A percentile compares a stretch with the other conserved stretches of the same genome.
These are phyloP conservation scores for Catharus minimus DNA, from an alignment of 2,113 vertebrate genomes.

Conservation along the genomic window DNA sequence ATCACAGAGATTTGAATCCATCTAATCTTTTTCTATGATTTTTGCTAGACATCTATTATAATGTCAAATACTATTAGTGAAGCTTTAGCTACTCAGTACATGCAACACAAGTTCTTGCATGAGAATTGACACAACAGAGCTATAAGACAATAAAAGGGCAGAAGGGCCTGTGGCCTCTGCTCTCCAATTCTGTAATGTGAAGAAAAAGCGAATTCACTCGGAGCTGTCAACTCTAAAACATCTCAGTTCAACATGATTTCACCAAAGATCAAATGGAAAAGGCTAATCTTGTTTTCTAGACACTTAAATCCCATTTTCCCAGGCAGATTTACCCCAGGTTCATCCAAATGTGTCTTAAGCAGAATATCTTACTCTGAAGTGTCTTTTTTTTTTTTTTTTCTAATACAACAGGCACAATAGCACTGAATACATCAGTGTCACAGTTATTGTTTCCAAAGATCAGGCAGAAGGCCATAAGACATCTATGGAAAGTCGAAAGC, in stretches of 20 bases:
- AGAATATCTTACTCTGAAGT: constrained; percentile 55
- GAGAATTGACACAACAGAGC: constrained; percentile 64
- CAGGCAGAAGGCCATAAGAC: not conserved
- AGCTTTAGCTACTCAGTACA: constrained; percentile 24
- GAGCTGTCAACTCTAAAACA: constrained; percentile 56
- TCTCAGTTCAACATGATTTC: constrained; percentile 64
- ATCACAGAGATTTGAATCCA: constrained; percentile 50
- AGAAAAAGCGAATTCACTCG: constrained; percentile 65
- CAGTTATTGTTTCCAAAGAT: constrained; percentile 12
- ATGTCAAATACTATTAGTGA: constrained; percentile 52
- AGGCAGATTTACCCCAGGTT: constrained; percentile 52
- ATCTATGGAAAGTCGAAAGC: not conserved
- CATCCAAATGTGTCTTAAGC: constrained; percentile 45
- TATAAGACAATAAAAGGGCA: constrained; percentile 68
- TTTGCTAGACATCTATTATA: constrained; percentile 60
- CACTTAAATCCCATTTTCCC: constrained; percentile 69
- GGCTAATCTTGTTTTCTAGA: constrained; percentile 72
- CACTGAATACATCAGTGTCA: constrained; percentile 39
- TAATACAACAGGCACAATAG: constrained; percentile 30
- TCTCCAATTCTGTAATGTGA: constrained; percentile 53
- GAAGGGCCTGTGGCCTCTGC: constrained; percentile 40
- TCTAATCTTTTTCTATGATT: constrained; percentile 38
- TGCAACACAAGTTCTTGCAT: constrained; percentile 68
- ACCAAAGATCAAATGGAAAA: constrained; percentile 61
- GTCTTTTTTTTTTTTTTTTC: not conserved